Evolutionary conservation across 2,888 invertebrate species (phyloP), one percentile per base, ranked within the genome.

Genomic region (Calameuta pallipes): DNA sequence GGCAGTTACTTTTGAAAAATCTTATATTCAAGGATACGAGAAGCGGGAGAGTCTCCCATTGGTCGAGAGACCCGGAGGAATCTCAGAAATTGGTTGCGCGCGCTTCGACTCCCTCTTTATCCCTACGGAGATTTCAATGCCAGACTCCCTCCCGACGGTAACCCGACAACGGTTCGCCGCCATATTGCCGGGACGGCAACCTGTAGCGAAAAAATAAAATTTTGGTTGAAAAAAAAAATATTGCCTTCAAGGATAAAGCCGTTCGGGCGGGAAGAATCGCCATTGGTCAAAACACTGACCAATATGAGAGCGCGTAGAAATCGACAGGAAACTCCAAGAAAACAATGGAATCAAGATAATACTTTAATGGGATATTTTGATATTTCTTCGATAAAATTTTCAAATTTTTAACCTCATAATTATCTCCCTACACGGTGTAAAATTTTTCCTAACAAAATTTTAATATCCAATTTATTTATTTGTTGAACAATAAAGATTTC

Each of bases 11-110:
- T 71, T 71, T 71, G 41, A 74, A 74, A 74, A 74, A 74, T 74
- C 74, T 30, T 30, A 35, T 33, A 33, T 11, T 23, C 74, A 35
- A 74, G 74, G 74, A 35, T 74, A 35, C n/a, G n/a, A 30, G 23
- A 34, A 33, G 74, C 74, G 74, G 74, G 74, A 74, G 56, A 34
- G 23, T 13, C 76, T 76, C 41, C n/a, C 15, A 73, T 78, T 78
- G 75, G 78, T 33, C 73, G 76, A 37, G 12, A 30, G 31, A 34
- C 12, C 13, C 11, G n/a, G 41, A 56, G 15, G 76, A 34, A 75
- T 69, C 31, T 31, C 4, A 71, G 31, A 33, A 71, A 13, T 71
- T 71, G 13, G 6, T 71, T 34, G 31, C 71, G 71, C 71, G 71
- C 34, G 31, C 31, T 33, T 56, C 41, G 1, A 56, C 41, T 56